A percentile compares a stretch with the other conserved stretches of the same genome.
phyloP scores from a whole-genome alignment of 2,888 invertebrate genomes.

The Automeris io region DNA sequence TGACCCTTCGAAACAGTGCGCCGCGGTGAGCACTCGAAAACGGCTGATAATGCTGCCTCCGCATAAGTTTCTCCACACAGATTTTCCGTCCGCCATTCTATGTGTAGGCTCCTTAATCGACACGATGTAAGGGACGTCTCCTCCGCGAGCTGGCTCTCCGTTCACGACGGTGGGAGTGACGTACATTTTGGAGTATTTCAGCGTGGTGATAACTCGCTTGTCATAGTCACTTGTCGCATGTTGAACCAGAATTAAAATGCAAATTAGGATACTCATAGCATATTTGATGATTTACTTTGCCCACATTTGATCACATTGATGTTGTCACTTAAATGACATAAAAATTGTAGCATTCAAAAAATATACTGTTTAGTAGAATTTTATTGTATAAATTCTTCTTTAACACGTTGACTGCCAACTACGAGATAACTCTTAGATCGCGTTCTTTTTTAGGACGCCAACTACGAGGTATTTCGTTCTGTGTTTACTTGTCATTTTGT shows the following conservation, averaged over 20 bases:
- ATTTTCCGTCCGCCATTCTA: conserved; percentile 8
- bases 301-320: neutral
- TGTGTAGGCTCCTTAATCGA: conserved; percentile 39
- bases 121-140: conserved; percentile 45
- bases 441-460: too few species aligned
- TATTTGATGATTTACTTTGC: neutral
- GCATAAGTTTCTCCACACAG: conserved; percentile 43
- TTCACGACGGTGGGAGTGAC: conserved; percentile 21
- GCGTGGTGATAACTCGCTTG: conserved; percentile 34
- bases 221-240: conserved; percentile 23
- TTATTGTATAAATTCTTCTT: too few species aligned
- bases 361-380: too few species aligned
- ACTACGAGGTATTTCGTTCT: too few species aligned
- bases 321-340: too few species aligned
- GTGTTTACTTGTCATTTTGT: too few species aligned
- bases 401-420: too few species aligned
- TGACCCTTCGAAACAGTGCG: conserved; percentile 52
- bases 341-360: too few species aligned
- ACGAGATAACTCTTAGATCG: too few species aligned
- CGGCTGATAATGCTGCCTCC: conserved; percentile 49
- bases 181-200: conserved; percentile 20
- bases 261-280: conserved; percentile 26
- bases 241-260: conserved; percentile 17
- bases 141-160: conserved; percentile 28
- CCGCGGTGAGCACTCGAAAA: conserved; percentile 42